Evolutionary conservation across 2,888 invertebrate species (phyloP).

Genomic region (Erynnis tages): DNA sequence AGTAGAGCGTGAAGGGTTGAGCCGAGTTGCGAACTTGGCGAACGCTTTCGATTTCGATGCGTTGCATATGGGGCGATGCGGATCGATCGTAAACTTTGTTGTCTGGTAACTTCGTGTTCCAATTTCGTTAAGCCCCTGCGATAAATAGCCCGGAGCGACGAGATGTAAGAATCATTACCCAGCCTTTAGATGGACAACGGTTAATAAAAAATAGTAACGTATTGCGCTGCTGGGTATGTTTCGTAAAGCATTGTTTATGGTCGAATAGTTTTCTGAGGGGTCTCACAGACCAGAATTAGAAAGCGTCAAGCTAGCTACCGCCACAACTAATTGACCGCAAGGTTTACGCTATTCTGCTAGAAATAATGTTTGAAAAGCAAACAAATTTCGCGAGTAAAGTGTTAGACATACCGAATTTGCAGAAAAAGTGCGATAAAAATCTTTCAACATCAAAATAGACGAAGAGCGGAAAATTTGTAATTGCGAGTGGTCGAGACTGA

Average conservation of each 20-base stretch:
- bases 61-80: constrained; percentile 68
- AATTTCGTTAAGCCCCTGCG: constrained; percentile 43
- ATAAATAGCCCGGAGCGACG: constrained; percentile 11
- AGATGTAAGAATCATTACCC: not conserved
- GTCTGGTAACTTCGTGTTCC: constrained; percentile 47
- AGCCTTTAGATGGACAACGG: constrained; percentile 14
- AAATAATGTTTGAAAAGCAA: constrained; percentile 38
- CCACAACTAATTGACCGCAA: constrained; percentile 76
- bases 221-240: constrained; percentile 59
- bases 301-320: constrained; percentile 69
- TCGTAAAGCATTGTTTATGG: constrained; percentile 78
- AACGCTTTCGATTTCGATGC: constrained; percentile 69
- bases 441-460: constrained; percentile 13
- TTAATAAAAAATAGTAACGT: constrained; percentile 44
- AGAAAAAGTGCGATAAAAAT: constrained; percentile 11
- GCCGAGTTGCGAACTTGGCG: constrained; percentile 62
- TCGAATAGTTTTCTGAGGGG: constrained; percentile 70
- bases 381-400: constrained; percentile 14
- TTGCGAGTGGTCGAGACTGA: not conserved
- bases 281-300: constrained; percentile 71
- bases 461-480: constrained; percentile 15
- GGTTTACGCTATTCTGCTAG: constrained; percentile 66
- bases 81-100: constrained; percentile 65
- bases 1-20: too few species aligned
- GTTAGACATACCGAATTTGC: constrained; percentile 22